Percentiles rank a stretch among this genome's conserved stretches.
These are phyloP conservation scores for Pteropus alecto DNA, from an alignment of 2,113 vertebrate species.

Conservation along the genomic window DNA sequence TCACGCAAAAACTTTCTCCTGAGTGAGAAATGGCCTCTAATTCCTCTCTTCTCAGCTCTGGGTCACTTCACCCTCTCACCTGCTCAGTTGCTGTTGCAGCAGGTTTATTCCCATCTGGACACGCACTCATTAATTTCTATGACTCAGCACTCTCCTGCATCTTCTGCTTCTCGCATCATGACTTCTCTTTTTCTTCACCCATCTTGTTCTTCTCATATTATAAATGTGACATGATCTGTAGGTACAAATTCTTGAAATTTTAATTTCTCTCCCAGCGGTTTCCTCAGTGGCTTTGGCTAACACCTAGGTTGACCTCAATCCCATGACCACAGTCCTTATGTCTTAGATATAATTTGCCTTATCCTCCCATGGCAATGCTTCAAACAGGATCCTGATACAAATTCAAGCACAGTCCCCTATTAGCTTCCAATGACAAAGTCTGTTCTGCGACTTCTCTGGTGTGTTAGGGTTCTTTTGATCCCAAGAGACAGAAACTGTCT, in stretches of 20 bases:
- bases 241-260: background rate
- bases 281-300: background rate
- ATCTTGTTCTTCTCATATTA: background rate
- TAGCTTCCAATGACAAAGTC: background rate
- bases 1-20: background rate
- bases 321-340: background rate
- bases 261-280: background rate
- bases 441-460: background rate
- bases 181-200: background rate
- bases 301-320: background rate
- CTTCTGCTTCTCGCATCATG: background rate
- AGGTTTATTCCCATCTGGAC: background rate
- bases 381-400: background rate
- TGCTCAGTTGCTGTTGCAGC: background rate
- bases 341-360: background rate
- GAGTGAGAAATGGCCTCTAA: background rate
- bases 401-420: background rate
- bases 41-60: background rate
- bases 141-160: background rate
- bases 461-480: background rate
- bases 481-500: background rate
- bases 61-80: background rate
- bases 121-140: background rate
- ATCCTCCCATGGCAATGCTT: background rate
- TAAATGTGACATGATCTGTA: background rate